phyloP scores from a whole-genome alignment of 1,140 invertebrate species.

The Phenacoccus solenopsis region DNA sequence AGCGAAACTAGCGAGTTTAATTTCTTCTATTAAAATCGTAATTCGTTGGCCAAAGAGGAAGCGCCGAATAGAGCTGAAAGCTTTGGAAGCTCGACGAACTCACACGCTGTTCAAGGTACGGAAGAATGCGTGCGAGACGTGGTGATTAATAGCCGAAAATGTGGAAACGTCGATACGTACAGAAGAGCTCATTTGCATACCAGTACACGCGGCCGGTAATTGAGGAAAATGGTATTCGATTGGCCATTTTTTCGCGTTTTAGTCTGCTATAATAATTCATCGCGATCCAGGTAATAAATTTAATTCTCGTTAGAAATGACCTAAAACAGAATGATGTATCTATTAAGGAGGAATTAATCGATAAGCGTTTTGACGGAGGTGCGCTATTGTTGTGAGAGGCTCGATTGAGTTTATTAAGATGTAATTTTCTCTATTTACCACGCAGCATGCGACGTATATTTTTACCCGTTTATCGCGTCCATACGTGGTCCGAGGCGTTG shows the following conservation, averaged over 20 bases:
- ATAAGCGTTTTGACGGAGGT: background rate
- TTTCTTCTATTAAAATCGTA: too few species aligned
- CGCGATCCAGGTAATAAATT: background rate
- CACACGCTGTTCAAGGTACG: background rate
- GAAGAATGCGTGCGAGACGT: background rate
- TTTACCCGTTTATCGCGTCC: background rate
- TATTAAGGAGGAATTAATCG: background rate
- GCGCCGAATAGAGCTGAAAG: background rate
- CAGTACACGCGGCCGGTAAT: background rate
- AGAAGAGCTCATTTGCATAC: too few species aligned
- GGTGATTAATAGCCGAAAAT: background rate
- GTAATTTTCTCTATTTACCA: background rate
- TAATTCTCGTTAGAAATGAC: background rate
- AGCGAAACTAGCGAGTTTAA: background rate
- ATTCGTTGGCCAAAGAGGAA: background rate
- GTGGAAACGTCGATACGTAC: background rate
- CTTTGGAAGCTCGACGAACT: background rate
- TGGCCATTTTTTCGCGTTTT: background rate
- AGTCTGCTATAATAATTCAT: background rate
- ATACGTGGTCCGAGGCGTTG: background rate
- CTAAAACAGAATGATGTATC: background rate
- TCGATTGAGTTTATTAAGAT: background rate
- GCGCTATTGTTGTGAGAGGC: background rate
- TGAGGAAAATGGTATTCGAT: background rate
- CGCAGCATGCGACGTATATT: background rate